Evolutionary conservation across 2,888 invertebrate genomes (phyloP), one percentile per base, ranked within the genome.

Genomic region (Tachina grossa): DNA sequence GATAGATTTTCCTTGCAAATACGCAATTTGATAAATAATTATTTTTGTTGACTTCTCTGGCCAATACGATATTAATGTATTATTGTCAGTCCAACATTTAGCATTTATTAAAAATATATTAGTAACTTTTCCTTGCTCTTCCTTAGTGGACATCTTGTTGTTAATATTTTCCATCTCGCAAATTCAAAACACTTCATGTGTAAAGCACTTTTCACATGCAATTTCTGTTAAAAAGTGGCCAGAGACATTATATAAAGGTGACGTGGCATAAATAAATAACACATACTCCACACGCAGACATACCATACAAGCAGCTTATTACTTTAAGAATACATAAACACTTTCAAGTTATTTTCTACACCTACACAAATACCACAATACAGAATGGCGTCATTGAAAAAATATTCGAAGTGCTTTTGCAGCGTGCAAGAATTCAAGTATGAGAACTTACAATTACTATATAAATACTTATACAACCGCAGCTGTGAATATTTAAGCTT

Each of bases 211-310:
- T 90, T 91, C 91, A 90, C 89, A 89, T 90, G 87, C 89, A 90
- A 91, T 91, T 91, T 90, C 90, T 90, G 90, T 88, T 90, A 90
- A 91, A 90, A 91, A 89, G 90, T 89, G 89, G 88, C 89, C 88
- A 89, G 90, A 88, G 90, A 89, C 90, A 90, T 90, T 91, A 90
- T 90, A 90, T 91, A 89, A 88, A 91, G 90, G 90, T 90, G 90
- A 89, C 91, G 89, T 87, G 87, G 87, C 82, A 88, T 89, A 89
- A 88, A 88, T 82, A 85, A 76, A 79, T 75, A 83, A 63, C 51
- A 9, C 43, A 65, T 49, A 74, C 61, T 13, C 9, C 6, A 68
- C 41, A 53, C n/a, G 43, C 19, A 11, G 39, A 45, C 41, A 43
- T 43, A 65, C 43, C 9, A 39, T 0, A 68, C 19, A 51, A 31